Base-by-base conservation (phyloP, 2,113 vertebrate species). In the Calidris pugnax region DNA sequence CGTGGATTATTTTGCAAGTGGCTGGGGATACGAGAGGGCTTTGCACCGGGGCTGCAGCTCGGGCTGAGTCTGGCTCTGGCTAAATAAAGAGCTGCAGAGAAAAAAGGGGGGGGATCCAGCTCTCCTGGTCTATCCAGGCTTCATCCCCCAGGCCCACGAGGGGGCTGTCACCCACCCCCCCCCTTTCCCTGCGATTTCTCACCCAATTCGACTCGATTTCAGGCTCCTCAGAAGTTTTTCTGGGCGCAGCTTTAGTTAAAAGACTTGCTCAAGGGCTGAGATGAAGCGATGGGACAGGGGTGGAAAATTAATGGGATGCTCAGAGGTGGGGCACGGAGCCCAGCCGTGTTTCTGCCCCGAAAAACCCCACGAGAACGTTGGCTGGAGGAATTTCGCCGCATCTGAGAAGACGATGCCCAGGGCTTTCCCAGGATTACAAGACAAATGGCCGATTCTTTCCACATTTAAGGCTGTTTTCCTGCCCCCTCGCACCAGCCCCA, bases 391-490 rank as follows among this genome's bases (percentile, higher is more conserved):
- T 81, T 13, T 63, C 3, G 5, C 75, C 2, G 55, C 83, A 47
- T 87, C 76, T 91, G 89, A 93, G 95, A 81, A 89, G 94, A 60
- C 0, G 48, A 66, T 94, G 94, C 94, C 94, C 77, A 60, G 62
- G 93, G 81, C 87, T 93, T 96, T 97, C 95, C 94, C 95, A 95
- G 91, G 87, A 23, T n/a, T 6, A 87, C 78, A 17, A 50, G 87
- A 97, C 89, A 97, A 97, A 95, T 27, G 74, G 89, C 5, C 85
- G 48, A 95, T 97, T 95, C 95, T 94, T 96, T 11, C 74, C 32
- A 30, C 47, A 14, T 18, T 59, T 66, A 15, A 87, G 89, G 89
- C 18, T 35, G 56, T n/a, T 87, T 64, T 78, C 35, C 87, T 82
- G 43, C 76, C 51, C 0, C 21, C 63, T 28, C 60, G 3, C 87